A percentile compares a stretch with the other conserved stretches of the same genome.
Conservation (phyloP, 2,888 invertebrate genomes). For the Stegophylla sp. region DNA sequence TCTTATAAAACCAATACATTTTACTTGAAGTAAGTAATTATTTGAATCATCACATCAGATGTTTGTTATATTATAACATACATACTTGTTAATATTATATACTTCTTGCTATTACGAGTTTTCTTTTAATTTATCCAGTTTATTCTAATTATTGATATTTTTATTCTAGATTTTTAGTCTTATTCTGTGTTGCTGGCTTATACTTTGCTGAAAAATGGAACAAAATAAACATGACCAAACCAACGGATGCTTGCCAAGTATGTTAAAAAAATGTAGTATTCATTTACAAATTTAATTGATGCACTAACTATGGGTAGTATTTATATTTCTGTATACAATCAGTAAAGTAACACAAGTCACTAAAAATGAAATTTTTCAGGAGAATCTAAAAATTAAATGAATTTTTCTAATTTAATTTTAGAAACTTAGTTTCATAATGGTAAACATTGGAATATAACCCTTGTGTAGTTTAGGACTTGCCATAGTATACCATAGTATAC, state of each 20-base stretch:
- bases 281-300: not conserved
- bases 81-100: too few species aligned
- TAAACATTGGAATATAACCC: too few species aligned
- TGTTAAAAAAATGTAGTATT: not conserved
- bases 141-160: not conserved
- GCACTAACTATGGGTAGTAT: not conserved
- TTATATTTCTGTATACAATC: too few species aligned
- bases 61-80: not conserved
- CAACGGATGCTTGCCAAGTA: conserved; percentile 47
- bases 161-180: not conserved
- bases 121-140: not conserved
- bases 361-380: too few species aligned
- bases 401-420: too few species aligned
- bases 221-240: not conserved
- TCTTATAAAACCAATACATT: not conserved
- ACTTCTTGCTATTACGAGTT: too few species aligned
- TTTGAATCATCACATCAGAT: too few species aligned
- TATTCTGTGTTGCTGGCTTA: not conserved
- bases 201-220: conserved; percentile 30
- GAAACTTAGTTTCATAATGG: too few species aligned
- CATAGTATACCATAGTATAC: too few species aligned
- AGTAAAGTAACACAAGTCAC: too few species aligned
- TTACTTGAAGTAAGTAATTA: conserved; percentile 8
- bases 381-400: too few species aligned
- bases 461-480: too few species aligned